Evolutionary conservation across 2,797 vertebrate genomes (phyloP), one percentile per base, ranked within the genome.

Genomic region (Platalea minor): DNA sequence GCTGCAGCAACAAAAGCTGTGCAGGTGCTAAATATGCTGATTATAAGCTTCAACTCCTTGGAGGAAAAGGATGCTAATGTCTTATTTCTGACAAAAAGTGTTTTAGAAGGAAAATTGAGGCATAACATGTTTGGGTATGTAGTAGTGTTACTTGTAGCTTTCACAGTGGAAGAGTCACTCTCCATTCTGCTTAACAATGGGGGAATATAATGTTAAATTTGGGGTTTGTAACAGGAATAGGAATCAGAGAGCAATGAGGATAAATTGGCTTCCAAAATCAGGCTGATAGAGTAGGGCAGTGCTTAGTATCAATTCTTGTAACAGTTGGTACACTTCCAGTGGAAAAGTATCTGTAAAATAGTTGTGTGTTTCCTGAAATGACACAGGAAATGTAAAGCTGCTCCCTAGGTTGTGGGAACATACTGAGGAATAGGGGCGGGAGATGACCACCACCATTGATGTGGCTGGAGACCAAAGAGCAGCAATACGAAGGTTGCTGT

Each of bases 1-100:
- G 81, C 85, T 89, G 78, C 93, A 96, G 78, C 64, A 93, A 74
- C 75, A 92, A 85, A 94, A 93, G 48, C 81, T 93, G 75, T 70
- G 64, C 37, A 9, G 75, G 81, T 77, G 29, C 41, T 91, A 74
- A 89, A 85, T 80, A 74, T 31, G 73, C 57, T 92, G 87, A 74
- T 95, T 85, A 80, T 70, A 64, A 88, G 16, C 45, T 73, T 94
- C 67, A 93, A 74, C 9, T 93, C 75, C 48, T 88, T 54, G n/a
- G 61, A 85, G 56, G 56, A 90, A 91, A 70, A 79, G 29, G 29
- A 57, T 85, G 37, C 15, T 83, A 64, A 80, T 4, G 19, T 29
- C n/a, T 88, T 63, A 46, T 43, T 74, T 53, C 75, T 65, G 75
- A n/a, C 31, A 88, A 59, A 83, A 90, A 65, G 13, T 8, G 18